Conservation (phyloP, 64 coral and sea anemone species). For the Hydrozoanthus tunicans region DNA sequence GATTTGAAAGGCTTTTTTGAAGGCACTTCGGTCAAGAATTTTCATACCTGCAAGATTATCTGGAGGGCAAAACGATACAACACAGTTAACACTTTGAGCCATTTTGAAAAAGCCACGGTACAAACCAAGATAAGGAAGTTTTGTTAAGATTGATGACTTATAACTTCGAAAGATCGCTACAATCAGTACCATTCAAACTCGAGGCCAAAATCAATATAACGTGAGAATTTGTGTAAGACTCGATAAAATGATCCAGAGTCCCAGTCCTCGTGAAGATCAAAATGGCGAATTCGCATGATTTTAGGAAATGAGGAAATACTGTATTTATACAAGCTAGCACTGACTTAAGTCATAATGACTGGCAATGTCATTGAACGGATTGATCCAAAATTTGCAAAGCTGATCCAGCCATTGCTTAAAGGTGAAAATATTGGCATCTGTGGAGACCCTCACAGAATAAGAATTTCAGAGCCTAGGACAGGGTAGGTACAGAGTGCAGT, state of each 20-base stretch:
- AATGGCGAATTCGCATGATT: background rate
- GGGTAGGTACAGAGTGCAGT: constrained; percentile 29
- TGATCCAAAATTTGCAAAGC: constrained; percentile 63
- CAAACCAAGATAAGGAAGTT: background rate
- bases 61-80: background rate
- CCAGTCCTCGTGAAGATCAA: background rate
- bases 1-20: constrained; percentile 57
- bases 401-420: constrained; percentile 55
- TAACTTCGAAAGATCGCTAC: background rate
- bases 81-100: background rate
- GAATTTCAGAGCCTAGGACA: constrained; percentile 67
- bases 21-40: constrained; percentile 45
- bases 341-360: constrained; percentile 28
- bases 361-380: constrained; percentile 49
- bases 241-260: background rate
- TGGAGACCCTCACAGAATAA: constrained; percentile 42
- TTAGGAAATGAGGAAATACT: background rate
- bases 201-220: background rate
- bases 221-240: background rate
- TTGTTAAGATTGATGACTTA: background rate
- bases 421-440: constrained; percentile 58
- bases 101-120: background rate
- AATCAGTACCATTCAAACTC: background rate
- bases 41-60: constrained; percentile 45
- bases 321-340: background rate